Percentiles rank a stretch among this genome's conserved stretches.
These are phyloP conservation scores for Paracanthobrama guichenoti DNA, from an alignment of 2,113 vertebrate genomes.

Conservation along the genomic window DNA sequence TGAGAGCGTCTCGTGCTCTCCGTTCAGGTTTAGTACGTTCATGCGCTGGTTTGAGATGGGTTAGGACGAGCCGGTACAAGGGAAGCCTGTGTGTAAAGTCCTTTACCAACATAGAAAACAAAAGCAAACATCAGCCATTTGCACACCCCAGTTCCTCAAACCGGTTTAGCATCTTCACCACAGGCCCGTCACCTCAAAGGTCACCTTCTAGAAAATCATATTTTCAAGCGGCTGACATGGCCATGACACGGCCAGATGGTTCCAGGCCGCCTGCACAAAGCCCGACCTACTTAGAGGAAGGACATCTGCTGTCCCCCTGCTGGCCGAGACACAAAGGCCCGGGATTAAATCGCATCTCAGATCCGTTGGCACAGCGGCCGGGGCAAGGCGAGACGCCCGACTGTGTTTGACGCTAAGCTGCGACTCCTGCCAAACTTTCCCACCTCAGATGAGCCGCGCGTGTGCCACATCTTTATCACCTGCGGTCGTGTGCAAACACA, in stretches of 20 bases:
- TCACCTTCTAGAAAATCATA: conserved; percentile 72
- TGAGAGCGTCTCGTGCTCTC: not conserved
- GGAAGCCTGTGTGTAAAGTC: not conserved
- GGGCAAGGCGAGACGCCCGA: not conserved
- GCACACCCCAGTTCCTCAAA: not conserved
- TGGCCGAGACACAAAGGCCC: conserved; percentile 60
- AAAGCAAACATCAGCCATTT: not conserved
- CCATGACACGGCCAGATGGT: conserved; percentile 86
- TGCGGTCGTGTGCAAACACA: conserved; percentile 48
- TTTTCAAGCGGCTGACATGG: conserved; percentile 76
- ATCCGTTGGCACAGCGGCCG: not conserved
- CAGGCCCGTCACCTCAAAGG: conserved; percentile 66
- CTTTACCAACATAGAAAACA: not conserved
- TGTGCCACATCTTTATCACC: conserved; percentile 53
- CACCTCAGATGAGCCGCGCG: not conserved
- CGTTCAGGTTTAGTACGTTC: not conserved
- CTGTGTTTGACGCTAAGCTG: conserved; percentile 35
- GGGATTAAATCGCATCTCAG: conserved; percentile 65
- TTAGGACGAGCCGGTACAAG: too few relatives aligned
- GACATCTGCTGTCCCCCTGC: conserved; percentile 74
- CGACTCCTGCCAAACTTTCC: conserved; percentile 13
- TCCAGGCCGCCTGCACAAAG: conserved; percentile 70
- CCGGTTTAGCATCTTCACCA: conserved; percentile 41
- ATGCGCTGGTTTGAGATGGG: not conserved
- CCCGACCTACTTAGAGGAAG: conserved; percentile 79